Evolutionary conservation across 2,113 vertebrate species (phyloP).

Genomic region (Synodontis membranacea): DNA sequence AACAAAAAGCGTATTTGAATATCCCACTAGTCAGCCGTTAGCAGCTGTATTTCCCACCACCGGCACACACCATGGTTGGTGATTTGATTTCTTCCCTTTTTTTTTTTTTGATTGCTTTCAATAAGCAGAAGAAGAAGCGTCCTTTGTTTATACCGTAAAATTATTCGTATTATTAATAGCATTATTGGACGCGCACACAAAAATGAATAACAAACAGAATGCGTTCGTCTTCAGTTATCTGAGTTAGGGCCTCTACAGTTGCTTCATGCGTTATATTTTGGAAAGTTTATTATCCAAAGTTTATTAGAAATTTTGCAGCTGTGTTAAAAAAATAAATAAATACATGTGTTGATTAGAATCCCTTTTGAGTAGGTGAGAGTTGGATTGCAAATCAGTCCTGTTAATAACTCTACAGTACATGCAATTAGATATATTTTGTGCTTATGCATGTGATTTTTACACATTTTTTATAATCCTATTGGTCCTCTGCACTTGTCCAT

Average conservation of each 20-base stretch:
- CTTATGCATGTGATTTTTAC: not conserved
- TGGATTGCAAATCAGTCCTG: not conserved
- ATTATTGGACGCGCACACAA: not conserved
- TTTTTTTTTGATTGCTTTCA: conserved; percentile 37
- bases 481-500: not conserved
- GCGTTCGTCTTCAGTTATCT: not conserved
- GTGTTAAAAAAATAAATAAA: not conserved
- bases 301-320: not conserved
- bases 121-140: conserved; percentile 32
- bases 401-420: not conserved
- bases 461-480: not conserved
- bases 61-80: conserved; percentile 17
- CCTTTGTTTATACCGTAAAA: not conserved
- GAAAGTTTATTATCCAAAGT: not conserved
- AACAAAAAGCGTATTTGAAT: conserved; percentile 22
- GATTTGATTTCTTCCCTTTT: conserved; percentile 48
- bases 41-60: conserved; percentile 22
- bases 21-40: not conserved
- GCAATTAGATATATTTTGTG: not conserved
- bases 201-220: not conserved
- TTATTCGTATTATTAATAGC: too few relatives aligned
- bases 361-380: not conserved
- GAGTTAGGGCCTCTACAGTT: not conserved
- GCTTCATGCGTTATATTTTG: not conserved
- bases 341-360: not conserved